These are phyloP conservation scores for Sclerodermus sp. DNA, from an alignment of 2,888 invertebrate genomes.

Conservation along the genomic window DNA sequence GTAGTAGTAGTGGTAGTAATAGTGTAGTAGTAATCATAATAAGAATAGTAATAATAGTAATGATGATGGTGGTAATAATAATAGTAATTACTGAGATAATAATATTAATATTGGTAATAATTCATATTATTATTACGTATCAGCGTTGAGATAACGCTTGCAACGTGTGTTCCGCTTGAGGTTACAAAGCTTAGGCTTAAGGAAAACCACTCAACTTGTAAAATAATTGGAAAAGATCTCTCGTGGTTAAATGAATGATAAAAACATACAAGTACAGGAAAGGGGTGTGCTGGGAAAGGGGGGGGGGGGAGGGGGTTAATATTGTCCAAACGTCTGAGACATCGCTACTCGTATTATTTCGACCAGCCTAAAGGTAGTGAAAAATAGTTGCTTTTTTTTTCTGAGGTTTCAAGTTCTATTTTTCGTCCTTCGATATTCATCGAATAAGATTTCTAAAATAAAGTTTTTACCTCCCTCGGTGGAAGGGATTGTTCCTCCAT, in stretches of 20 bases:
- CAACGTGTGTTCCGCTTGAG: slow-evolving; percentile 6
- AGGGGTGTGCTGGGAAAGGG: too few relatives aligned
- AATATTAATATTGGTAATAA: slow-evolving; percentile 20
- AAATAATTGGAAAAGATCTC: too few relatives aligned
- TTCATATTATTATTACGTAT: slow-evolving; percentile 18
- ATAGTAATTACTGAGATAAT: slow-evolving; percentile 23
- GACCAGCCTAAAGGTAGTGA: neutral
- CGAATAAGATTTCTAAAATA: neutral
- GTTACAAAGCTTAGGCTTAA: slow-evolving; percentile 36
- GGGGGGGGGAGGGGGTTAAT: too few relatives aligned
- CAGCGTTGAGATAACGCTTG: slow-evolving; percentile 2
- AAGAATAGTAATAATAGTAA: slow-evolving; percentile 22
- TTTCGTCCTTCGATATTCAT: too few relatives aligned
- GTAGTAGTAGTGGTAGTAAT: slow-evolving; percentile 15
- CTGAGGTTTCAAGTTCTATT: neutral
- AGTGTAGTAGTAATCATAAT: slow-evolving; percentile 17
- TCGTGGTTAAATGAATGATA: too few relatives aligned
- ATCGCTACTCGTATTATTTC: neutral
- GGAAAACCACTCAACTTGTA: too few relatives aligned
- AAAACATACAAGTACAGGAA: too few relatives aligned
- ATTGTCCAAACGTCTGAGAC: too few relatives aligned
- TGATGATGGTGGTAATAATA: slow-evolving; percentile 18
- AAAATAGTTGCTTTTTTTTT: neutral
- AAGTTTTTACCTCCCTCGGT: neutral
- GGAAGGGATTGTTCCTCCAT: slow-evolving; percentile 17